Base-by-base conservation (phyloP, 2,888 invertebrate species). In the Rutpela maculata region DNA sequence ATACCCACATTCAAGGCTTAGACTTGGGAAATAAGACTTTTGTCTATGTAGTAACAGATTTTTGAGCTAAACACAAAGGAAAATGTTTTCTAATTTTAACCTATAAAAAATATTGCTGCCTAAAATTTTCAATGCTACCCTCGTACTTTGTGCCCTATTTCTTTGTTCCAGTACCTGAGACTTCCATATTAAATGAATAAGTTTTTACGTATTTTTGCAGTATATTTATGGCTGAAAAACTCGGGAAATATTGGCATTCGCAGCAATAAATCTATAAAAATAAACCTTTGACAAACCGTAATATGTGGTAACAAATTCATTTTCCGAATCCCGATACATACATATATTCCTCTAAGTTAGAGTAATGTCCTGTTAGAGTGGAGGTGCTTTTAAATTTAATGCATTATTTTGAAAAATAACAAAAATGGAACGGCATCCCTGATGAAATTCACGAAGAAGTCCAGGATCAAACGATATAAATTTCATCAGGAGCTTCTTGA, bases 381-480 rank as follows among this genome's bases (percentile, higher is more conserved):
- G 26, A 11, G 55, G 22, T 31, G 55, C 56, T 31, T 67, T 56
- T 56, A 56, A 67, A 55, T 11, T 67, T 31, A 31, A 56, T 67
- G 31, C 57, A 12, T 78, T 82, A 80, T 81, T 82, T 81, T 78
- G 76, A 80, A 72, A 80, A 78, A 76, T 74, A 81, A 81, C 78
- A 80, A 75, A 82, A 79, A 80, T 76, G 50, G 43, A 60, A 72
- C 38, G 66, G 18, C 15, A 59, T 62, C 65, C 60, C 70, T 75
- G 78, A 78, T 69, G 77, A 68, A 80, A 78, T 76, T 78, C 75
- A 73, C 70, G 74, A 69, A 62, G 70, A 73, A 56, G 67, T 60
- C 38, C 19, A 17, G 78, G 84, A 83, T 84, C 84, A 84, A 85
- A 83, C 82, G 80, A 77, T 72, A 83, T 81, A 82, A 81, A 82